A percentile compares a stretch with the other conserved stretches of the same genome.
These are phyloP conservation scores for Dendrolimus punctatus DNA, from an alignment of 1,140 invertebrate species.

Conservation along the genomic window DNA sequence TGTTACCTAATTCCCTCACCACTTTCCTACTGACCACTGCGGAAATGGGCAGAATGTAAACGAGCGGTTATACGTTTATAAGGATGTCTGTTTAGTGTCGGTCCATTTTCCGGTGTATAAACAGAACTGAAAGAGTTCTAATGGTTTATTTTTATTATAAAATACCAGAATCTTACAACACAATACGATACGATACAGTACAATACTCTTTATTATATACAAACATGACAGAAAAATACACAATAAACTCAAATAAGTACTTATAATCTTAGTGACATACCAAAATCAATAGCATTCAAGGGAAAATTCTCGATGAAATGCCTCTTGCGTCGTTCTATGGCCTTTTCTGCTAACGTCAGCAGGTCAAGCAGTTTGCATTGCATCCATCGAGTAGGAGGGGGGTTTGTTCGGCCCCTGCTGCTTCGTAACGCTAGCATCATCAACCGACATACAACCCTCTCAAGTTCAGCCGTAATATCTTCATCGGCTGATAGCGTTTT, in stretches of 20 bases:
- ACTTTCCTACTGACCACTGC: no score
- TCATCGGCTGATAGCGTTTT: slow-evolving; percentile 40
- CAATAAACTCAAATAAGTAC: neutral
- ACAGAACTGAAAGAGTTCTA: no score
- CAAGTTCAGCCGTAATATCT: slow-evolving; percentile 43
- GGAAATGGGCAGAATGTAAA: no score
- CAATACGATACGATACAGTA: no score
- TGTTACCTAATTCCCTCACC: no score
- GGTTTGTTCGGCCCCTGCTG: slow-evolving; percentile 19
- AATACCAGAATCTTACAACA: no score
- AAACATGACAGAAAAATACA: neutral
- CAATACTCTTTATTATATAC: no score
- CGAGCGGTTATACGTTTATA: no score
- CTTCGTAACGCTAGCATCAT: slow-evolving; percentile 42
- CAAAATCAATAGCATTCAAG: slow-evolving; percentile 31
- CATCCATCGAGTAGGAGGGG: slow-evolving; percentile 41
- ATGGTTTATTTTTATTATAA: no score
- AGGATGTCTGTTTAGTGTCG: no score
- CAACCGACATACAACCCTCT: slow-evolving; percentile 43
- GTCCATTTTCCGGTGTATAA: no score
- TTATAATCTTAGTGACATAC: slow-evolving; percentile 13
- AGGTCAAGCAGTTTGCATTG: slow-evolving; percentile 52
- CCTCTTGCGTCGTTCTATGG: slow-evolving; percentile 37
- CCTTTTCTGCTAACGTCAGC: slow-evolving; percentile 47
- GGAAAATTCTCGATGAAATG: slow-evolving; percentile 31